A percentile compares a stretch with the other conserved stretches of the same genome.
Conservation (phyloP, 30 jellyfish, hydroid and myxozoan species). For the Aurelia sp. region DNA sequence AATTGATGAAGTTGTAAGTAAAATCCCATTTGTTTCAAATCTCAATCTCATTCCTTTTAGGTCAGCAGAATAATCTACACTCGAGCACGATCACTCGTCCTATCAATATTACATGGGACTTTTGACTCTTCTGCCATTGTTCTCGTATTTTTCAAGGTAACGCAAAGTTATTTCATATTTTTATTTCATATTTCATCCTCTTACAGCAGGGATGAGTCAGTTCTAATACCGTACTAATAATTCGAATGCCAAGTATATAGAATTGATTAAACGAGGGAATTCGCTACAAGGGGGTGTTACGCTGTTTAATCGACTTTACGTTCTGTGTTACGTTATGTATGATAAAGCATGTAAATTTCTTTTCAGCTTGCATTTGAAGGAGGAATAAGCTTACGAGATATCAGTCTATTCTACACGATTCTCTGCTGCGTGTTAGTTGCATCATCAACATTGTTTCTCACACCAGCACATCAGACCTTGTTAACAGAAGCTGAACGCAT, state of each 20-base stretch:
- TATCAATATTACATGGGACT: constrained; percentile 74
- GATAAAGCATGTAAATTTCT: too few relatives aligned
- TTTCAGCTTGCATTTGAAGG: constrained; percentile 78
- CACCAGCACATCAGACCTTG: constrained; percentile 54
- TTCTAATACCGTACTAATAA: too few relatives aligned
- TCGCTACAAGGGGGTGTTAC: too few relatives aligned
- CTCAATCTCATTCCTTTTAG: constrained; percentile 2
- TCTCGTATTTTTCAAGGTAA: constrained; percentile 70
- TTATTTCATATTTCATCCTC: not conserved
- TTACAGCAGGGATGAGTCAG: too few relatives aligned
- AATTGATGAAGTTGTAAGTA: too few relatives aligned
- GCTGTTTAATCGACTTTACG: too few relatives aligned
- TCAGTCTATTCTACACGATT: constrained; percentile 56
- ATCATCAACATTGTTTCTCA: constrained; percentile 64
- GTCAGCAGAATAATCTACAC: constrained; percentile 61
- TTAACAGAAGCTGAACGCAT: constrained; percentile 33
- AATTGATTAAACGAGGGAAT: too few relatives aligned
- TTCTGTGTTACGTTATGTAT: too few relatives aligned
- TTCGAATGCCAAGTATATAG: too few relatives aligned
- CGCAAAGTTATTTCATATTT: not conserved
- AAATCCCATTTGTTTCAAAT: too few relatives aligned
- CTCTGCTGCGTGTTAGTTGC: constrained; percentile 45
- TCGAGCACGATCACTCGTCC: constrained; percentile 55
- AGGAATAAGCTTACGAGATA: constrained; percentile 72
- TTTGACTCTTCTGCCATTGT: constrained; percentile 82